Evolutionary conservation across 2,888 invertebrate species (phyloP).

Genomic region (Cosmia pyralina): DNA sequence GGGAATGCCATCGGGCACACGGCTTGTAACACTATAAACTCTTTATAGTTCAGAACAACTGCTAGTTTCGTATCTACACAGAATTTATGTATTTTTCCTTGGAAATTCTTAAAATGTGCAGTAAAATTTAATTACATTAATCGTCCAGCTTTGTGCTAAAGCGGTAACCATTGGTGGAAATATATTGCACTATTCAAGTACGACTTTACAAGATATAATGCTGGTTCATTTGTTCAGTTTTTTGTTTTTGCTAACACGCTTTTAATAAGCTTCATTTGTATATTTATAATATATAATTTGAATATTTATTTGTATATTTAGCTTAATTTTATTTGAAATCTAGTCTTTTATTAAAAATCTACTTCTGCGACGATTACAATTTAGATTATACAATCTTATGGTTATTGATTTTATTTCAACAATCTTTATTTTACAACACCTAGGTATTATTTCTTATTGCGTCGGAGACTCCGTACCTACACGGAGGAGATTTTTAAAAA

Average conservation of each 20-base stretch:
- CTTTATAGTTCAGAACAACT: conserved; percentile 14
- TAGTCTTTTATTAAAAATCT: not conserved
- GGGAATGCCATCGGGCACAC: not conserved
- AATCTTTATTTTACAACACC: not conserved
- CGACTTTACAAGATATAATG: conserved; percentile 51
- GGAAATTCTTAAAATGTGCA: conserved; percentile 57
- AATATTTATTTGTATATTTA: not conserved
- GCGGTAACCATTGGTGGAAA: conserved; percentile 55
- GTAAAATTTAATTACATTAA: conserved; percentile 64
- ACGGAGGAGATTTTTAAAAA: not conserved
- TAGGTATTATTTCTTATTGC: not conserved
- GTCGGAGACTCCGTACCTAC: not conserved
- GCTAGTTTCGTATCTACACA: conserved; percentile 9
- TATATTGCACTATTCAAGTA: conserved; percentile 59
- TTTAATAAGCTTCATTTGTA: conserved; percentile 26
- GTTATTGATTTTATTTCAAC: not conserved
- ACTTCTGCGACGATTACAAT: not conserved
- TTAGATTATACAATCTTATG: not conserved
- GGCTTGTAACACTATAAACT: not conserved
- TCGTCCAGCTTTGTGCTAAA: conserved; percentile 53
- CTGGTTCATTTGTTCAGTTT: conserved; percentile 36
- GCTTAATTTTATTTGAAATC: conserved; percentile 3
- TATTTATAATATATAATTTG: too few relatives aligned
- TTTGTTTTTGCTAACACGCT: conserved; percentile 27
- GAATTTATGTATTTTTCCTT: conserved; percentile 40